Base-by-base conservation (phyloP, 2,113 vertebrate species). In the Macquaria australasica region DNA sequence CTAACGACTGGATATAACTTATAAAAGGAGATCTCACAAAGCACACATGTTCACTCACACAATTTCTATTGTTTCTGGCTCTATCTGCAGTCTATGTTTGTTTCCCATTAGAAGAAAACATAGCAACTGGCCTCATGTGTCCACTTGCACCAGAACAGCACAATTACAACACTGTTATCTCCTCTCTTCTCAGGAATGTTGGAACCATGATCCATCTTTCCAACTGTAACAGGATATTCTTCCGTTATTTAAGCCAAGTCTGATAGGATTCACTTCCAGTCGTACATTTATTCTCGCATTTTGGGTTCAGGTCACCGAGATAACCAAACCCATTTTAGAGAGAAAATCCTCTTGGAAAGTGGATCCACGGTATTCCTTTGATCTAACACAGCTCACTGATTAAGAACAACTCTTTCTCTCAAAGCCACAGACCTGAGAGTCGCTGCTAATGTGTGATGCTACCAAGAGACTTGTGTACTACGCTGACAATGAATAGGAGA, bases 281-380 rank as follows among this genome's bases (percentile, higher is more conserved):
- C 63, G 56, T 34, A 45, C n/a, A 37, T 66, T 71, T 51, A 60
- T 85, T 78, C 31, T 8, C 84, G 41, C 64, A 20, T 81, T 83
- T 79, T 73, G 48, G 58, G 67, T 81, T 75, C 60, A 82, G 77
- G 69, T 89, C 67, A 59, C 15, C 14, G 55, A 89, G 84, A 91
- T 89, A 91, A 87, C 63, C 71, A 76, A 81, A 79, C 48, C 68
- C 48, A 51, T 85, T 90, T 88, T 73, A 71, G 76, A 89, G 80
- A 55, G 71, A 89, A 82, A 80, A 62, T 84, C 84, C 70, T 76
- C 67, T 75, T 63, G 48, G 72, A 88, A 84, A 91, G 80, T 37
- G 28, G 63, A 90, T 82, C 73, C 64, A 53, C 87, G 79, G 85
- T 68, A 48, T 41, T 88, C 62, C 82, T 93, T 93, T 93, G 87